These are phyloP conservation scores for Pachypeltis micranthus DNA, from an alignment of 1,140 invertebrate genomes.

Conservation along the genomic window DNA sequence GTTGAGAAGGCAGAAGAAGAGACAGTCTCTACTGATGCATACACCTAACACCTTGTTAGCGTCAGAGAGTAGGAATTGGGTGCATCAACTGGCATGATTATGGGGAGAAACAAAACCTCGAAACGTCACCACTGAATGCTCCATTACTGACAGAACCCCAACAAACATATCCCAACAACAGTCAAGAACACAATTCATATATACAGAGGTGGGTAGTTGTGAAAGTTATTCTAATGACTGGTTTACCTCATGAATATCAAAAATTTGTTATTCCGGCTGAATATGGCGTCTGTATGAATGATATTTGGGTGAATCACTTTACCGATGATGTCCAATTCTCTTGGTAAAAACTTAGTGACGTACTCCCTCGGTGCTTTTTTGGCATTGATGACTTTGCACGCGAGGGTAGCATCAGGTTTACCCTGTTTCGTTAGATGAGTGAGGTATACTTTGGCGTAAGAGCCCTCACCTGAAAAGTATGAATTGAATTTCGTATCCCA, in stretches of 20 bases:
- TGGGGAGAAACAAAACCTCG: too few species aligned
- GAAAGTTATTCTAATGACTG: neutral
- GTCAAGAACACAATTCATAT: too few species aligned
- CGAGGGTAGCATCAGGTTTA: conserved; percentile 37
- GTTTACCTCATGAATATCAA: conserved; percentile 18
- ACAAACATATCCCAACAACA: too few species aligned
- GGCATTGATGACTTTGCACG: conserved; percentile 63
- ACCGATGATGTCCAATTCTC: conserved; percentile 55
- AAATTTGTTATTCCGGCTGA: conserved; percentile 53
- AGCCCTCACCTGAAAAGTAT: conserved; percentile 16
- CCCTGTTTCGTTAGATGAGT: conserved; percentile 34
- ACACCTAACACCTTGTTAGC: too few species aligned
- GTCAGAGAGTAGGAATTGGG: too few species aligned
- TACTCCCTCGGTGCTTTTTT: conserved; percentile 56
- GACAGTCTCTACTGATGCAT: too few species aligned
- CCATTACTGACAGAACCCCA: too few species aligned
- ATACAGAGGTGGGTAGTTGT: too few species aligned
- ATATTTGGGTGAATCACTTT: conserved; percentile 59
- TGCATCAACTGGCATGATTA: too few species aligned
- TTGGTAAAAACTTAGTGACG: conserved; percentile 56
- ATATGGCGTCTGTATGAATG: conserved; percentile 53
- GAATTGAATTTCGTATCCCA: neutral
- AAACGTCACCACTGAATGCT: too few species aligned
- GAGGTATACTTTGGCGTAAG: conserved; percentile 16
- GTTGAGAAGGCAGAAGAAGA: too few species aligned